A percentile compares a stretch with the other conserved stretches of the same genome.
Conservation (phyloP, 2,888 invertebrate species). For the Acronicta alni region DNA sequence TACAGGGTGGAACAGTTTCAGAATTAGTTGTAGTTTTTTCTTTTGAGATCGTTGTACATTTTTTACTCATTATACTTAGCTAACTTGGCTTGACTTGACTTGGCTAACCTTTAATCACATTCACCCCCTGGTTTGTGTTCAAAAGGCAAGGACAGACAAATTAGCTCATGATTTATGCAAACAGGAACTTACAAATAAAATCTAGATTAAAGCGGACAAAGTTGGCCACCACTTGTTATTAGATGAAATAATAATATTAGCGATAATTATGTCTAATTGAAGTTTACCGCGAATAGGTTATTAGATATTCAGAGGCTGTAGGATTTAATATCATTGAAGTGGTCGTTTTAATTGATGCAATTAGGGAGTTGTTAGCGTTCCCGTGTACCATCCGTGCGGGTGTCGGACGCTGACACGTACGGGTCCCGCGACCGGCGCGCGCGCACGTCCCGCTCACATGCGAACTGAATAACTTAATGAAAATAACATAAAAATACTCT, state of each 20-base stretch:
- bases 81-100: no score
- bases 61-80: no score
- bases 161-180: neutral
- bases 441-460: slow-evolving; percentile 65
- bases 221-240: slow-evolving; percentile 33
- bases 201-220: slow-evolving; percentile 13
- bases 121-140: neutral
- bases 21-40: no score
- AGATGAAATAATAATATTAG: slow-evolving; percentile 36
- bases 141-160: neutral
- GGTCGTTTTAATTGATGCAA: slow-evolving; percentile 74
- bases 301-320: slow-evolving; percentile 72
- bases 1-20: no score
- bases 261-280: slow-evolving; percentile 43
- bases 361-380: slow-evolving; percentile 70
- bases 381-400: slow-evolving; percentile 55
- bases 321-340: slow-evolving; percentile 70
- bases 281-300: slow-evolving; percentile 60
- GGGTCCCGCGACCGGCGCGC: slow-evolving; percentile 55
- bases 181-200: slow-evolving; percentile 12
- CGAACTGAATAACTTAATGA: slow-evolving; percentile 74
- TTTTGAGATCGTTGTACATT: no score
- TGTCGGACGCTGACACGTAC: slow-evolving; percentile 67
- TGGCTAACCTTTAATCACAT: no score
- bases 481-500: slow-evolving; percentile 64